These are phyloP conservation scores for Phthorimaea operculella DNA, from an alignment of 1,140 invertebrate genomes.

Conservation along the genomic window DNA sequence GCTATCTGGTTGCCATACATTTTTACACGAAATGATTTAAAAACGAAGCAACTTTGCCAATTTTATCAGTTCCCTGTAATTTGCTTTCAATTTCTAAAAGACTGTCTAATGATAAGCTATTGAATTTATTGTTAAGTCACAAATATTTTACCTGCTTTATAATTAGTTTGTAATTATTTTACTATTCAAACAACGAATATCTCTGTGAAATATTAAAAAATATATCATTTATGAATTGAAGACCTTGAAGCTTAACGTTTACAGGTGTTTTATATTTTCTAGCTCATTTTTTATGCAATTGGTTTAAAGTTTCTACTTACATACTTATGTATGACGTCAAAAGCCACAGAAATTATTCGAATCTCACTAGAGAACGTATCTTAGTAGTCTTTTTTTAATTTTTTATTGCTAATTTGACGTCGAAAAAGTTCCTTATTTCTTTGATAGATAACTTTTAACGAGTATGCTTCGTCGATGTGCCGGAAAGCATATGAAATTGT, in stretches of 20 bases:
- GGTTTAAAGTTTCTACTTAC: constrained; percentile 1
- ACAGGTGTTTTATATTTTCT: constrained; percentile 2
- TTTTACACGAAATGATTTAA: not conserved
- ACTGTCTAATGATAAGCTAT: constrained; percentile 65
- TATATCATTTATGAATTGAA: constrained; percentile 16
- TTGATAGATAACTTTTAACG: constrained; percentile 1
- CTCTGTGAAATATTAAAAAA: constrained; percentile 37
- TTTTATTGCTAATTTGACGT: not conserved
- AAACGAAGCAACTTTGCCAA: not conserved
- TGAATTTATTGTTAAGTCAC: constrained; percentile 62
- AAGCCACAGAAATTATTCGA: constrained; percentile 2
- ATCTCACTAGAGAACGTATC: not conserved
- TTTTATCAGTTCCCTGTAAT: constrained; percentile 23
- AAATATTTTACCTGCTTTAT: constrained; percentile 52
- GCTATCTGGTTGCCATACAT: constrained; percentile 4
- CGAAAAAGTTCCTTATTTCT: not conserved
- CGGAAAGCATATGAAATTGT: constrained; percentile 14
- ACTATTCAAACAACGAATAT: constrained; percentile 59
- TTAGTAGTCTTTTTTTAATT: not conserved
- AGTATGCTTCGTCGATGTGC: constrained; percentile 11
- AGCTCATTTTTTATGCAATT: constrained; percentile 8
- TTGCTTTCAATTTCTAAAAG: constrained; percentile 57
- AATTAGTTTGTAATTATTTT: constrained; percentile 43
- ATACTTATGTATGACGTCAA: not conserved
- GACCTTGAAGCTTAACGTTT: not conserved